Evolutionary conservation across 2,797 vertebrate genomes (phyloP).

Genomic region (Cottoperca gobio): DNA sequence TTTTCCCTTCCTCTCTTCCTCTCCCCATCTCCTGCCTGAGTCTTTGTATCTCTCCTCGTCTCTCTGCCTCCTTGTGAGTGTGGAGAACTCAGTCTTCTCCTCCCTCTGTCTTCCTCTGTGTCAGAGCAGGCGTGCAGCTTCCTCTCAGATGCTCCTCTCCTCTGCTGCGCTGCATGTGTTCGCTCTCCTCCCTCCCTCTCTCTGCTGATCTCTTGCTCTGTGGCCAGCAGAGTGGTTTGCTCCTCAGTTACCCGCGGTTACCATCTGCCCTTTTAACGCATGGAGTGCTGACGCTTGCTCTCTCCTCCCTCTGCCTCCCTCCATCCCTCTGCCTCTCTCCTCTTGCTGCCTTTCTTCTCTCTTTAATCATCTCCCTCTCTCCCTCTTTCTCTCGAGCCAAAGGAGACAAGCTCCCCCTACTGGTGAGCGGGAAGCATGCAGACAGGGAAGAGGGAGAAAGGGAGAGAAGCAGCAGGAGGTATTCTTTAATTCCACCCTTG

Average conservation of each 20-base stretch:
- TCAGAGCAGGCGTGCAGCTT: slow-evolving; percentile 64
- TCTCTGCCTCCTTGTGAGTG: slow-evolving; percentile 65
- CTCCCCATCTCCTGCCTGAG: slow-evolving; percentile 39
- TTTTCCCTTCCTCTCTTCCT: slow-evolving; percentile 37
- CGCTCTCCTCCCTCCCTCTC: slow-evolving; percentile 65
- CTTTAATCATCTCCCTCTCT: slow-evolving; percentile 25
- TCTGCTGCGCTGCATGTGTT: slow-evolving; percentile 75
- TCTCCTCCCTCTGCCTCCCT: slow-evolving; percentile 28
- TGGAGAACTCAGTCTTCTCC: slow-evolving; percentile 60
- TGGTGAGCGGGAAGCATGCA: slow-evolving; percentile 51
- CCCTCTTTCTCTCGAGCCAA: slow-evolving; percentile 55
- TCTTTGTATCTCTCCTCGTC: slow-evolving; percentile 31
- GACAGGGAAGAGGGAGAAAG: background rate
- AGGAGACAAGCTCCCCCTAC: slow-evolving; percentile 79
- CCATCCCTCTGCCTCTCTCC: slow-evolving; percentile 22
- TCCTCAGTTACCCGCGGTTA: slow-evolving; percentile 84
- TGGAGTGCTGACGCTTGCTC: slow-evolving; percentile 81
- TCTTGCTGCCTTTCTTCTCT: slow-evolving; percentile 34
- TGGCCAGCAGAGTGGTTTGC: slow-evolving; percentile 79
- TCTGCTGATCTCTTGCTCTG: slow-evolving; percentile 77
- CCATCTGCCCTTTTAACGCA: slow-evolving; percentile 84
- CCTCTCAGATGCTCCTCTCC: slow-evolving; percentile 73
- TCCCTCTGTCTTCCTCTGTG: slow-evolving; percentile 72
- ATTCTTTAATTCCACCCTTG: slow-evolving; percentile 6
- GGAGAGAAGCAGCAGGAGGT: background rate